Evolutionary conservation across 2,888 invertebrate genomes (phyloP), one percentile per base, ranked within the genome.

Genomic region (Meta bourneti): DNA sequence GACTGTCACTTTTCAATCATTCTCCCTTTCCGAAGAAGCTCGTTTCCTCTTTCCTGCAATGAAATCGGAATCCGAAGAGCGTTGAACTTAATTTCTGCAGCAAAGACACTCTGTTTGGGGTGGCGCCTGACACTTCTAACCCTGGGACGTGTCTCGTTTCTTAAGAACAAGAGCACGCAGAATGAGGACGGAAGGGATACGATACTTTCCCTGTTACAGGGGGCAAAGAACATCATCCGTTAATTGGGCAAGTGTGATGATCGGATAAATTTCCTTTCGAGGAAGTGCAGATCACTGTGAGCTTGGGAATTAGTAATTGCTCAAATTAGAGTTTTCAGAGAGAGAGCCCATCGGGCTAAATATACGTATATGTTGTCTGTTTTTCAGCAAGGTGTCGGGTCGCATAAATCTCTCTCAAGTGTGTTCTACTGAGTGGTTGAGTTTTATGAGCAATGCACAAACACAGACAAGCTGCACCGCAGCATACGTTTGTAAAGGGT

Each of bases 31-130:
- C 52, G 52, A 83, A n/a, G 48, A 61, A 74, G 75, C 20, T 48
- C 61, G 52, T 87, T 80, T 80, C 79, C 79, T 80, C 72, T 79
- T 87, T 87, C 79, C 87, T 80, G 52, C 72, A 87, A 80, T 80
- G 74, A 80, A 87, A 87, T 87, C 87, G 80, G 72, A 87, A 87
- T 87, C 87, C 61, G 51, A 61, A 52, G 88, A 74, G 48, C 88
- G 69, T 89, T 89, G 88, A 89, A 89, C 88, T 81, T 74, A 74
- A 81, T 54, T 80, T 89, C 81, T 54, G 34, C 61, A 78, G 72
- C 72, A 81, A 75, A 89, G 88, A 89, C 88, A 89, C 74, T 81
- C 75, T 75, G 88, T 89, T 82, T 81, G 74, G 88, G 88, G 88
- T 89, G 88, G 88, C 88, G 88, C 81, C 88, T 89, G 79, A 86